Percentiles rank a stretch among this genome's conserved stretches.
Evolutionary conservation across 2,113 vertebrate species (phyloP).

Genomic region (rat (Rattus norvegicus)): DNA sequence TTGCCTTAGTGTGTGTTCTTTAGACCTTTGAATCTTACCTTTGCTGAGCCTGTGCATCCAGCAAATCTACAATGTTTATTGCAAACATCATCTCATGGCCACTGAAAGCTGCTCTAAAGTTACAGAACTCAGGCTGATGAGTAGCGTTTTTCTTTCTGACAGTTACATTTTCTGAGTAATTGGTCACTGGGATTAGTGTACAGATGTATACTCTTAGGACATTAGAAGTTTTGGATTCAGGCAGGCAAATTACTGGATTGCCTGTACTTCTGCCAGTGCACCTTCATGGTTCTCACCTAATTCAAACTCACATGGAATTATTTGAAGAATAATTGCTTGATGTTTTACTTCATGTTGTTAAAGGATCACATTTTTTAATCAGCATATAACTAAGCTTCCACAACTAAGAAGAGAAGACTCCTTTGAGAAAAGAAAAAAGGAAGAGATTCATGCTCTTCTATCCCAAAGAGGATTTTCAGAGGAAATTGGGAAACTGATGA

Average conservation of each 20-base stretch:
- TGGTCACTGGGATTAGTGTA: slow-evolving; percentile 1
- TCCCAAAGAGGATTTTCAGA: neutral
- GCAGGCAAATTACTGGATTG: neutral
- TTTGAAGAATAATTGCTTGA: neutral
- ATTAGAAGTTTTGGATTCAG: slow-evolving; percentile 12
- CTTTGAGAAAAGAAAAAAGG: slow-evolving; percentile 17
- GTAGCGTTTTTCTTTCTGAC: neutral
- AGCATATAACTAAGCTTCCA: slow-evolving; percentile 14
- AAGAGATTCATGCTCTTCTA: neutral
- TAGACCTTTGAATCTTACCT: neutral
- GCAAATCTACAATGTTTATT: neutral
- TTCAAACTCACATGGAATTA: slow-evolving; percentile 24
- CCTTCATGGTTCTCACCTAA: neutral
- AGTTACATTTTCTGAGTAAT: neutral
- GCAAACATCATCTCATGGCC: neutral
- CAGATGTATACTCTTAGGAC: neutral
- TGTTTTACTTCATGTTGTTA: slow-evolving; percentile 29
- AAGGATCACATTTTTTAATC: slow-evolving; percentile 38
- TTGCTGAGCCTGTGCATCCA: slow-evolving; percentile 12
- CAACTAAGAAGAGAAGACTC: neutral
- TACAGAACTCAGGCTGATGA: neutral
- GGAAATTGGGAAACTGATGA: neutral
- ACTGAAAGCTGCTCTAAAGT: neutral
- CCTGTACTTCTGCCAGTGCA: neutral
- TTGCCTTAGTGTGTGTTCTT: neutral